Conservation (phyloP, 1,140 invertebrate species). For the Whitmania pigra region DNA sequence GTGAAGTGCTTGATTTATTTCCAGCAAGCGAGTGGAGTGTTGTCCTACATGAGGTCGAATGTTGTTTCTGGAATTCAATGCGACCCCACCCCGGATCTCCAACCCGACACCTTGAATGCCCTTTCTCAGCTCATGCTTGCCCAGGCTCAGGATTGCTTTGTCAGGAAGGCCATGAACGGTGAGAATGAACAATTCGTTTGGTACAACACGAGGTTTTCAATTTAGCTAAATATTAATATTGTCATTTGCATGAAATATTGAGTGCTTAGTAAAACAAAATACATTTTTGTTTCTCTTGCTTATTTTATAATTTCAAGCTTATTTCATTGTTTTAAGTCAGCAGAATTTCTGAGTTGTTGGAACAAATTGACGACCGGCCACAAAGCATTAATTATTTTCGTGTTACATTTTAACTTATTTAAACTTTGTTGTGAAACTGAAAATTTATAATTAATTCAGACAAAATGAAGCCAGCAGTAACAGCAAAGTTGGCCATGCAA, state of each 20-base stretch:
- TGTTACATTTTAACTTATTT: no score
- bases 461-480: constrained; percentile 79
- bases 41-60: constrained; percentile 70
- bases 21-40: constrained; percentile 80
- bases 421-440: no score
- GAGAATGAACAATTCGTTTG: constrained; percentile 27
- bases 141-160: constrained; percentile 93
- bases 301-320: no score
- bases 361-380: no score
- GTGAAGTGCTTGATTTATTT: constrained; percentile 28
- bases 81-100: constrained; percentile 86
- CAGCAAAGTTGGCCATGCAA: constrained; percentile 81
- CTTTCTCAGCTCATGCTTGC: constrained; percentile 81
- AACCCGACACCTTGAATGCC: constrained; percentile 74
- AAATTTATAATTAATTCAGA: constrained; percentile 46
- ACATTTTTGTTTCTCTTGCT: no score
- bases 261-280: no score
- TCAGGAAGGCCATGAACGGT: constrained; percentile 83
- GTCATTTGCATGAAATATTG: no score
- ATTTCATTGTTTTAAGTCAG: no score
- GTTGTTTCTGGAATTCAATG: constrained; percentile 73
- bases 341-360: no score
- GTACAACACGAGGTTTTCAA: no score
- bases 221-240: background rate
- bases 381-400: no score